Percentiles rank a stretch among this genome's conserved stretches.
Evolutionary conservation across 2,888 invertebrate genomes (phyloP).

Genomic region (Aphidoletes aphidimyza): DNA sequence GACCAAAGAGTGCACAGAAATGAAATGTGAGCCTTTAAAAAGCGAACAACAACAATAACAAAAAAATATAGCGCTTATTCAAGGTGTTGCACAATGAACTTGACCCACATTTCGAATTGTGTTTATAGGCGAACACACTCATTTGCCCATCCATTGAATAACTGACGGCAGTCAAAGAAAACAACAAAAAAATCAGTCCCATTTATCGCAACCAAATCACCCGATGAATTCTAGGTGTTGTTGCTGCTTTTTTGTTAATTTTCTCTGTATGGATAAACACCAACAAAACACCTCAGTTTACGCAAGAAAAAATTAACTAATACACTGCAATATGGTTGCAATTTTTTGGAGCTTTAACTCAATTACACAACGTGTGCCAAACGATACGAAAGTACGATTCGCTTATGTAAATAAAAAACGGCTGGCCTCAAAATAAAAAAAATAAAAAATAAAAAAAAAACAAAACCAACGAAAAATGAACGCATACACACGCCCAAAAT

Average conservation of each 20-base stretch:
- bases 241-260: neutral
- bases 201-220: conserved; percentile 5
- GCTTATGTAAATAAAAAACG: conserved; percentile 12
- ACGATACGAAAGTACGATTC: conserved; percentile 42
- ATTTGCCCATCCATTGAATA: conserved; percentile 46
- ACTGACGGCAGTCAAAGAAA: neutral
- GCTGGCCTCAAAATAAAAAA: conserved; percentile 41
- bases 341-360: conserved; percentile 39
- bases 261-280: neutral
- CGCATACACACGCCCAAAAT: neutral
- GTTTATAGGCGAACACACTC: conserved; percentile 37
- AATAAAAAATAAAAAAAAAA: neutral
- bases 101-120: conserved; percentile 35
- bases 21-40: neutral
- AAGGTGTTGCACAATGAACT: conserved; percentile 53
- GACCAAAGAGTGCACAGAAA: too few species aligned
- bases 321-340: conserved; percentile 21
- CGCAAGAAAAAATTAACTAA: conserved; percentile 41
- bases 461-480: neutral
- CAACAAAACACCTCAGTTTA: neutral
- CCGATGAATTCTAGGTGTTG: neutral
- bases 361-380: conserved; percentile 30
- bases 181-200: neutral
- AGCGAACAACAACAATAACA: too few species aligned
- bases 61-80: conserved; percentile 12